These are phyloP conservation scores for Ianthella basta DNA, from an alignment of 37 sponge, comb jelly and placozoan species.

Conservation along the genomic window DNA sequence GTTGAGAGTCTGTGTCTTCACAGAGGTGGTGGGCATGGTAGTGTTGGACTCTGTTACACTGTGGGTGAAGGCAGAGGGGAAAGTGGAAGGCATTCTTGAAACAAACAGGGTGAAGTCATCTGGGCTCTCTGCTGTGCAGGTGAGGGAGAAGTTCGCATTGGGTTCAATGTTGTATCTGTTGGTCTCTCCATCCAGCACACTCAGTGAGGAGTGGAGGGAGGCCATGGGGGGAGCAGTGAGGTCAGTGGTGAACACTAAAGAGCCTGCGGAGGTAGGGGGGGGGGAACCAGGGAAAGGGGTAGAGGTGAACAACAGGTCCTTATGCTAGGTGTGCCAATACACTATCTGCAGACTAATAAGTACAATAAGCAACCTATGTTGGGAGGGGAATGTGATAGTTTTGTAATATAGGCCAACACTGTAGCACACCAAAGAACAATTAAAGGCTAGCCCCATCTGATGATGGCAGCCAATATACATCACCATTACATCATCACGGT, in stretches of 20 bases:
- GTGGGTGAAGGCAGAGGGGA: neutral
- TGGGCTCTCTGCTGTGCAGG: conserved; percentile 7
- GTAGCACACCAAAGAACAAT: too few species aligned
- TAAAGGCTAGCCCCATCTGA: too few species aligned
- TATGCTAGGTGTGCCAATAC: too few species aligned
- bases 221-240: conserved; percentile 22
- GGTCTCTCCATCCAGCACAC: neutral
- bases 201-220: conserved; percentile 15
- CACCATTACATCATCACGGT: too few species aligned
- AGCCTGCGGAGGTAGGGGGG: neutral
- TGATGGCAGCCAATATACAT: too few species aligned
- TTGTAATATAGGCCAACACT: too few species aligned
- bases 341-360: too few species aligned
- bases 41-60: neutral
- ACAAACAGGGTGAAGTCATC: conserved; percentile 8
- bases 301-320: too few species aligned
- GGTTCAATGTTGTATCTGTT: conserved; percentile 23
- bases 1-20: neutral
- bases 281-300: neutral
- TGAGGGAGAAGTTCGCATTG: neutral
- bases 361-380: too few species aligned
- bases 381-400: too few species aligned
- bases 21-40: neutral
- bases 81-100: neutral
- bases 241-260: neutral